Evolutionary conservation across 2,113 vertebrate genomes (phyloP), one percentile per base, ranked within the genome.

Genomic region (Peromyscus maniculatus): DNA sequence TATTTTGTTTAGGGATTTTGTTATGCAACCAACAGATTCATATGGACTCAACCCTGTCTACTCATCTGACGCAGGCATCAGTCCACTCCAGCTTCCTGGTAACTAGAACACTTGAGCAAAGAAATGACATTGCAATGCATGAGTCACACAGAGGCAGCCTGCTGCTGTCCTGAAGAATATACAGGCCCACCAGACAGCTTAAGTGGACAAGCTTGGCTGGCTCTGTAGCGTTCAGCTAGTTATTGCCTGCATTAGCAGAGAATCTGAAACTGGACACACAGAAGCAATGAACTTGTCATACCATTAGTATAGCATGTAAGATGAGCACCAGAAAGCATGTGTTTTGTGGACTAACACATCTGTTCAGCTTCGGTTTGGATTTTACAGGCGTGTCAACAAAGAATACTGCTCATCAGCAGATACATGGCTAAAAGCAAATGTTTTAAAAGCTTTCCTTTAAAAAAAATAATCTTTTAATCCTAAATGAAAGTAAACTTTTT

Each of bases 11-110:
- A 28, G 39, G 59, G 26, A 95, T 89, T 97, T 69, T 87, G 43
- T 26, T 96, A 98, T 96, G 87, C 97, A 97, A 94, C 97, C 97
- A 98, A 98, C 52, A 98, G 98, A 98, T 98, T 98, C 97, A 78
- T 97, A 97, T 95, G 98, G 98, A 99, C 98, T 98, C 98, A 99
- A 99, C 99, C 99, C 99, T 99, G 99, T 99, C 99, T 98, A 96
- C 98, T 99, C 98, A 98, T 95, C 96, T 98, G 84, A 93, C 28
- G 96, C 98, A 97, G 98, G 98, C 98, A 97, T 98, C 96, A 22
- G 97, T 98, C 98, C 98, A 98, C 98, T 99, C 98, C 96, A 69
- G 97, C 97, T 98, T 98, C 97, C 97, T 96, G 97, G 97, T 89
- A n/a, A 98, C 97, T 97, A 98, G 97, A 97, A 97, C 97, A 96